These are phyloP conservation scores for Catamblyrhynchus diadema DNA, from an alignment of 2,797 vertebrate genomes.

Conservation along the genomic window DNA sequence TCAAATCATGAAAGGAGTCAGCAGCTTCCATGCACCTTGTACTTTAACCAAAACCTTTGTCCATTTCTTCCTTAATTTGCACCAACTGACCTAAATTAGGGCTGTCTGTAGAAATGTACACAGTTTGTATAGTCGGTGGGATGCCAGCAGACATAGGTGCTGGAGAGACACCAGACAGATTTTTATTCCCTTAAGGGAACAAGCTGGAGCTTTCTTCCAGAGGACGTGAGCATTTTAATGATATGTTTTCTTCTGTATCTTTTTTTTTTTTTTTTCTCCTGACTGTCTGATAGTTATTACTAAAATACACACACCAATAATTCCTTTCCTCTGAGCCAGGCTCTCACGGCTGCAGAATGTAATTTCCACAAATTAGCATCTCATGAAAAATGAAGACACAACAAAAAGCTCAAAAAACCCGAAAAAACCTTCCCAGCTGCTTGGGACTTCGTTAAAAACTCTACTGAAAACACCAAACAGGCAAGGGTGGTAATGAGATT, in stretches of 20 bases:
- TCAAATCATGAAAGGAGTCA: not conserved
- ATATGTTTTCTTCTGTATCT: not conserved
- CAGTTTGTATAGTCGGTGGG: not conserved
- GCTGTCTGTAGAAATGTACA: not conserved
- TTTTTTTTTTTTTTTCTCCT: not conserved
- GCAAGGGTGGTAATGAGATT: not conserved
- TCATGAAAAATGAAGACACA: not conserved
- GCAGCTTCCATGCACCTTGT: not conserved
- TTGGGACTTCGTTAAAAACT: not conserved
- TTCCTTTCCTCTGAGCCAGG: not conserved
- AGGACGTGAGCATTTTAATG: constrained; percentile 6
- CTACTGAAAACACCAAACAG: not conserved
- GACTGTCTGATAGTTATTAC: constrained; percentile 4
- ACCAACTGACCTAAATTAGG: not conserved
- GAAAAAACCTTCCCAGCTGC: not conserved
- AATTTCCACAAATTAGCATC: not conserved
- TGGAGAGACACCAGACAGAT: not conserved
- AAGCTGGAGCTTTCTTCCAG: not conserved
- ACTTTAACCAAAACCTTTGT: not conserved
- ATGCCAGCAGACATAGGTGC: not conserved
- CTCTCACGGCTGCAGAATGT: not conserved
- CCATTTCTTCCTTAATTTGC: not conserved
- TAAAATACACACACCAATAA: constrained; percentile 27
- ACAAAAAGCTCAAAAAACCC: not conserved
- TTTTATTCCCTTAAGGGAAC: not conserved